Conservation (phyloP, 2,888 invertebrate genomes). For the Rhamphomyia laevipes region DNA sequence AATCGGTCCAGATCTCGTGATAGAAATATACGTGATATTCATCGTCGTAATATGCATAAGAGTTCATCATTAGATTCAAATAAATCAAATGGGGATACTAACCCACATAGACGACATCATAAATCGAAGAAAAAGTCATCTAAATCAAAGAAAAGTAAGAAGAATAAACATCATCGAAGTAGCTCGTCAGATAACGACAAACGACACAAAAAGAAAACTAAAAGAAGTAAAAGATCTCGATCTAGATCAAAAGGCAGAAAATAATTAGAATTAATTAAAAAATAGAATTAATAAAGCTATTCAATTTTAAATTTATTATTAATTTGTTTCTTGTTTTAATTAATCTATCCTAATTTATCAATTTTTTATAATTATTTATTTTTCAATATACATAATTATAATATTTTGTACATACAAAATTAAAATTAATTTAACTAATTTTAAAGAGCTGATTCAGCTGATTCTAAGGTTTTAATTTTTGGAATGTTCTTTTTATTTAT, state of each 20-base stretch:
- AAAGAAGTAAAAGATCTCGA: slow-evolving; percentile 34
- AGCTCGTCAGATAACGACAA: slow-evolving; percentile 20
- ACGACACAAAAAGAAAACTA: slow-evolving; percentile 31
- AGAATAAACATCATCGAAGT: slow-evolving; percentile 22
- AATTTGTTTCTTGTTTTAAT: not conserved
- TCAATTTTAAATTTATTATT: not conserved
- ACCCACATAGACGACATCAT: slow-evolving; percentile 20
- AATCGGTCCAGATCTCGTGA: slow-evolving; percentile 9
- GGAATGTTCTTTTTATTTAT: not conserved
- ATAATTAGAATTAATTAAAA: slow-evolving; percentile 5
- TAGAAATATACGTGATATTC: not conserved
- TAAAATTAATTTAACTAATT: not conserved
- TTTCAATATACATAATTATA: not conserved
- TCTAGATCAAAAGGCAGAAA: slow-evolving; percentile 20
- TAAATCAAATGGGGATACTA: slow-evolving; percentile 16
- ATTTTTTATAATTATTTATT: not conserved
- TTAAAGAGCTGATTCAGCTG: not conserved
- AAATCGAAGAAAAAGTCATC: slow-evolving; percentile 19
- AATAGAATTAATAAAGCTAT: not conserved
- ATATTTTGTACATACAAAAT: not conserved
- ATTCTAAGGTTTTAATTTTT: not conserved
- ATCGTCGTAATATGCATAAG: slow-evolving; percentile 4
- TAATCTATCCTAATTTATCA: not conserved
- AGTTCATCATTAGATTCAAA: slow-evolving; percentile 9
- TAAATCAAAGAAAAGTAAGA: slow-evolving; percentile 19